Evolutionary conservation across 2,797 vertebrate species (phyloP), one percentile per base, ranked within the genome.

Genomic region (Micropoecilia bifurca): DNA sequence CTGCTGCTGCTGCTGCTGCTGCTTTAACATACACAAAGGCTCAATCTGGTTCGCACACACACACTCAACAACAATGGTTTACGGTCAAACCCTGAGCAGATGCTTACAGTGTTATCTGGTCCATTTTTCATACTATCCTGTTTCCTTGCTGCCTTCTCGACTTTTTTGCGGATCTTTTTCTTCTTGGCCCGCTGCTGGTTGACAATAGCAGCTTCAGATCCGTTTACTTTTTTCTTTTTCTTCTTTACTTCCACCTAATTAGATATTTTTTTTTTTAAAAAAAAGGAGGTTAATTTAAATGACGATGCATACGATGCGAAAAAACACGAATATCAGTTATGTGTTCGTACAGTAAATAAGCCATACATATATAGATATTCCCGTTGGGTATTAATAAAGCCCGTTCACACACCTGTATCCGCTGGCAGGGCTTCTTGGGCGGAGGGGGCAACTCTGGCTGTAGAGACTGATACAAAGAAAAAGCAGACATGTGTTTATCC

Each of bases 401-500:
- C 1, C 7, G 0, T 43, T 20, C 0, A 4, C 20, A 63, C 28
- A 76, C 43, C 13, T 39, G 13, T 93, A 96, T 96, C 95, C 91
- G 86, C 12, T 71, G 28, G 0, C 71, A 8, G 16, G 84, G 30
- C 55, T 87, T 84, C 46, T 89, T 89, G 3, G 57, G 69, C 4
- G 89, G 74, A 45, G 83, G 71, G 55, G 80, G 1, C 1, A 14
- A 4, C 6, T 87, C 84, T 75, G 61, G 0, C 41, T 88, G 74
- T 6, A 95, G 0, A 2, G 81, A 85, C 66, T 94, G 86, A 87
- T 96, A 96, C 53, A 95, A 73, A 25, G 89, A 87, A 86, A 95
- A 95, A 0, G 96, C 96, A 0, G 96, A 96, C 94, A 95, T 93
- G 91, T 91, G 94, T 94, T 92, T 92, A 63, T 81, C 84, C 83